Evolutionary conservation across 2,888 invertebrate species (phyloP), one percentile per base, ranked within the genome.

Genomic region (Dynastes tityus): DNA sequence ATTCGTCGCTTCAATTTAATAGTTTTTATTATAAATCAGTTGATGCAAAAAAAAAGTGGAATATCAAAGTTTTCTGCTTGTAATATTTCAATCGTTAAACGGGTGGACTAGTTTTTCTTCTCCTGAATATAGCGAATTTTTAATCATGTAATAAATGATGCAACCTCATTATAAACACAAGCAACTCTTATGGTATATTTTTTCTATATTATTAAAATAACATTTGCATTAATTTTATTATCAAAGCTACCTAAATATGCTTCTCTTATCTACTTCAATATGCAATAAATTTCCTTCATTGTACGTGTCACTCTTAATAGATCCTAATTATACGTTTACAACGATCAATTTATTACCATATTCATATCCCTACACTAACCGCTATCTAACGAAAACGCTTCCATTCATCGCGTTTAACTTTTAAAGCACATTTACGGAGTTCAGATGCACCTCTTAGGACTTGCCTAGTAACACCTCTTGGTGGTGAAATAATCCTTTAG

Each of bases 291-390:
- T 61, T 58, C 40, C 45, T 13, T 61, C 58, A 73, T 73, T 58
- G 58, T 58, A 27, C 40, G 22, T 58, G 71, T 73, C 58, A 73
- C 58, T 73, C 73, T 73, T 73, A 73, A 73, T 73, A 73, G 58
- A 73, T 13, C 58, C 37, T 73, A 73, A 73, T 73, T 73, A 73
- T 73, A 73, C 27, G 73, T 73, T 73, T 73, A 73, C 58, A 58
- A 37, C 73, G 37, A 73, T 73, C 73, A 58, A 73, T 73, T 58
- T 58, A 58, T 58, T 58, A 53, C 32, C 73, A 73, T 58, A 58
- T 73, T 40, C 22, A 27, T 58, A n/a, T 37, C 11, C 45, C 9
- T 45, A 45, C 8, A 45, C 45, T 5, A 9, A 29, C 27, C 32
- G 32, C 45, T 45, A 64, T 32, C 27, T 29, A 64, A 64, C 37